Evolutionary conservation across 1,140 invertebrate species (phyloP).

Genomic region (Oryctes rhinoceros): DNA sequence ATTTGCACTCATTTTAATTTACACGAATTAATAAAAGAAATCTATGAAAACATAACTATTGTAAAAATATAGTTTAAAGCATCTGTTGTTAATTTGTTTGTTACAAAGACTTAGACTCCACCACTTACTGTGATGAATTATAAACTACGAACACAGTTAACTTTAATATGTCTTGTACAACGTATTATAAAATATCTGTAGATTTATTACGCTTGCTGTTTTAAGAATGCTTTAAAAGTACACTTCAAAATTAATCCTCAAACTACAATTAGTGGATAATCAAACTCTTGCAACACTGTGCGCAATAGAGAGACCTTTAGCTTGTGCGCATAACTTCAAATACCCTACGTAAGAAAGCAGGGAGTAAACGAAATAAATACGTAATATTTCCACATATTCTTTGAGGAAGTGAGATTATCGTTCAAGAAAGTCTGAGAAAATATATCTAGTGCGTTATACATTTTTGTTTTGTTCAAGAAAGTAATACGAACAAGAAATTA

Average conservation of each 20-base stretch:
- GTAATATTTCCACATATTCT: neutral
- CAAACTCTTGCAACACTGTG: constrained; percentile 38
- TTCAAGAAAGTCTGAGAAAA: no score
- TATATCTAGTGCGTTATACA: no score
- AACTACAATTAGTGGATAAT: constrained; percentile 23
- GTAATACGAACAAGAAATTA: no score
- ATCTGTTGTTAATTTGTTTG: constrained; percentile 26
- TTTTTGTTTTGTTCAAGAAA: no score
- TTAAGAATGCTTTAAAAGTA: constrained; percentile 3
- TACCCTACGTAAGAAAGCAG: neutral
- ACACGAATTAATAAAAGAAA: neutral
- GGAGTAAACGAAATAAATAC: neutral
- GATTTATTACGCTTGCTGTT: neutral
- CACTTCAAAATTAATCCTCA: constrained; percentile 36
- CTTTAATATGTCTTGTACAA: neutral
- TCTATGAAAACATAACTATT: constrained; percentile 19
- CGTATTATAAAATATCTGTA: neutral
- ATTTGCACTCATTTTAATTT: constrained; percentile 57
- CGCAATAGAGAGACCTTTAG: neutral
- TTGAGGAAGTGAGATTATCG: no score
- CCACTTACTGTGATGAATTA: constrained; percentile 1
- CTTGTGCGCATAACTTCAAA: constrained; percentile 7
- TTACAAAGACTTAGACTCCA: neutral
- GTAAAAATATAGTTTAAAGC: constrained; percentile 39
- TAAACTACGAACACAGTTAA: neutral